Base-by-base conservation (phyloP, 1,140 invertebrate genomes). In the Zophobas atratus region DNA sequence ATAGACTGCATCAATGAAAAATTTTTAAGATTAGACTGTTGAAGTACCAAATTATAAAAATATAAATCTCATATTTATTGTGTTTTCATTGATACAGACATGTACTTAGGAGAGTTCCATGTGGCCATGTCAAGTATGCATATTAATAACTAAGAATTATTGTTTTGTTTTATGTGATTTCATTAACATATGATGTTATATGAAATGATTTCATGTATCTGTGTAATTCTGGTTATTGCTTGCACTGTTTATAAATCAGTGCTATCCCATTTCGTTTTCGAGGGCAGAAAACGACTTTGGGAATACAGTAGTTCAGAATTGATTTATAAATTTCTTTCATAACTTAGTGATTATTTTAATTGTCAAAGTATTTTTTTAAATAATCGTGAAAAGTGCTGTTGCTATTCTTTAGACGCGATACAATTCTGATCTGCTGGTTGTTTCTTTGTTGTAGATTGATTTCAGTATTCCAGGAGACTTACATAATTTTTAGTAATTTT, bases 401-500 rank as follows among this genome's bases (percentile, higher is more conserved):
- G 38, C 43, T 32, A 41, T 75, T 75, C 56, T 56, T 57, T 38
- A 60, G 39, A 75, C 39, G 39, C 8, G 71, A 79, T 79, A 80
- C 84, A 85, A 85, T 86, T 85, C 84, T 86, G 85, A 86, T 82
- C 84, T 85, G 85, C 84, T 84, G 83, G 82, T 82, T 74, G 49
- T 79, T 82, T 82, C 77, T 70, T 77, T 79, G 53, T 81, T 80
- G 84, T 84, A 81, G 77, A 85, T 86, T 85, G 84, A 86, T 85
- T 85, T 85, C 85, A 85, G 80, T 82, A 85, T 86, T 86, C 84
- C 81, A 78, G 73, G 77, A 81, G 77, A 70, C 81, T 79, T 55
- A 6, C 48, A 39, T 75, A 75, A 41, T 77, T 56, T 76, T 75
- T 70, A 55, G 4, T 75, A 55, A 71, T 41, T 70, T 77, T 38